Evolutionary conservation across 64 coral and sea anemone genomes (phyloP).

Genomic region (Montipora cactus): DNA sequence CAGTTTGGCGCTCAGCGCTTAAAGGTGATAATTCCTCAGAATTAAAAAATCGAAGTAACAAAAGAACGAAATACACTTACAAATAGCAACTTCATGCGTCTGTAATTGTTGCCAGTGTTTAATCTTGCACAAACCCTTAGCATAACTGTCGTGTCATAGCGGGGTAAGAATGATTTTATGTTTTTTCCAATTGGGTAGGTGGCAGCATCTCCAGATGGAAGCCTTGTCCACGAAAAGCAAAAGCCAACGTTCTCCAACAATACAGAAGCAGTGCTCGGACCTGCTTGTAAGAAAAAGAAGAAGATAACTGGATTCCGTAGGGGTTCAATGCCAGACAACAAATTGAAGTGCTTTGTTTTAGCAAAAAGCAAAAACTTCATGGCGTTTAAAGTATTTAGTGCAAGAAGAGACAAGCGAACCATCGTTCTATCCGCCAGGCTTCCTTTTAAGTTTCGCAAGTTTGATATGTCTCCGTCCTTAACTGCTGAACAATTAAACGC

Average conservation of each 20-base stretch:
- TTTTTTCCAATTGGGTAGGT: background rate
- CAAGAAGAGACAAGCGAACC: background rate
- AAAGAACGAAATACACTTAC: too few relatives aligned
- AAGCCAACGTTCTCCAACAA: background rate
- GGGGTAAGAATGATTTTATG: too few relatives aligned
- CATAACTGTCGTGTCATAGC: too few relatives aligned
- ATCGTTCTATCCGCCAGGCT: background rate
- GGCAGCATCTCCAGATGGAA: background rate
- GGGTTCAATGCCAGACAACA: background rate
- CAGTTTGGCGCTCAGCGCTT: too few relatives aligned
- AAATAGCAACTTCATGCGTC: too few relatives aligned
- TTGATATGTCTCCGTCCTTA: background rate
- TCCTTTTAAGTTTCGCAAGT: background rate
- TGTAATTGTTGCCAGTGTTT: too few relatives aligned
- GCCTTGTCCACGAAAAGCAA: background rate
- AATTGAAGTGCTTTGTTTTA: background rate
- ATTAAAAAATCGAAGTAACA: too few relatives aligned
- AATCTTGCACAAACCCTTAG: too few relatives aligned
- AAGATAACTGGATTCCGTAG: background rate
- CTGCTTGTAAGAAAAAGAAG: background rate
- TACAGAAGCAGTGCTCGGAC: too few relatives aligned
- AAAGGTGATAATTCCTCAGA: too few relatives aligned
- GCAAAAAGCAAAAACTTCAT: constrained; percentile 1
- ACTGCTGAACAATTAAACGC: constrained; percentile 7
- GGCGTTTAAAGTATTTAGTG: constrained; percentile 18